Evolutionary conservation across 2,113 vertebrate species (phyloP).

Genomic region (Salvelinus sp.): DNA sequence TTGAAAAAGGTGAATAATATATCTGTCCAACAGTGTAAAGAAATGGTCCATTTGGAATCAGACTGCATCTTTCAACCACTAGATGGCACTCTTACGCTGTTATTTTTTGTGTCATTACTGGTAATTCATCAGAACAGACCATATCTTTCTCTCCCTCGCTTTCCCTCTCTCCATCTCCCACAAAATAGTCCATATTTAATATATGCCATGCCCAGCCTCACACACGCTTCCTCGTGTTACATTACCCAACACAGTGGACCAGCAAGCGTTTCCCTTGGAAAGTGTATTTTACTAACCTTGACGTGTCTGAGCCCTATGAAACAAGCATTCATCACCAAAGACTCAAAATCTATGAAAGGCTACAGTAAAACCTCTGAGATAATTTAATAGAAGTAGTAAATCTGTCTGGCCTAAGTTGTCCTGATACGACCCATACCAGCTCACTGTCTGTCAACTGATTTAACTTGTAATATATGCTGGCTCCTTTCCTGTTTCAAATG

Average conservation of each 20-base stretch:
- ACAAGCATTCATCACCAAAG: conserved; percentile 10
- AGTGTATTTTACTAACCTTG: background rate
- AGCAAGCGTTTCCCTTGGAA: conserved; percentile 25
- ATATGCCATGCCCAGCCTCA: conserved; percentile 31
- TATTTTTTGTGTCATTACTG: background rate
- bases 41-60: background rate
- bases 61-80: conserved; percentile 28
- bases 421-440: too few relatives aligned
- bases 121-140: background rate
- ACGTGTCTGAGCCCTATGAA: conserved; percentile 18
- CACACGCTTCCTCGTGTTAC: conserved; percentile 17
- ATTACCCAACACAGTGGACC: background rate
- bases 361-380: background rate
- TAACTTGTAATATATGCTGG: too few relatives aligned
- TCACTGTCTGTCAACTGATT: too few relatives aligned
- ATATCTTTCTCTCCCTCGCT: background rate
- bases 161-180: background rate
- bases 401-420: too few relatives aligned
- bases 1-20: too few relatives aligned
- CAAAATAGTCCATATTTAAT: conserved; percentile 30
- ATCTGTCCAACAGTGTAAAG: background rate
- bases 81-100: conserved; percentile 45
- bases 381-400: conserved; percentile 16
- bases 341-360: background rate
- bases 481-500: too few relatives aligned